Conservation (phyloP, 2,113 vertebrate genomes). For the Lampris incognitus region DNA sequence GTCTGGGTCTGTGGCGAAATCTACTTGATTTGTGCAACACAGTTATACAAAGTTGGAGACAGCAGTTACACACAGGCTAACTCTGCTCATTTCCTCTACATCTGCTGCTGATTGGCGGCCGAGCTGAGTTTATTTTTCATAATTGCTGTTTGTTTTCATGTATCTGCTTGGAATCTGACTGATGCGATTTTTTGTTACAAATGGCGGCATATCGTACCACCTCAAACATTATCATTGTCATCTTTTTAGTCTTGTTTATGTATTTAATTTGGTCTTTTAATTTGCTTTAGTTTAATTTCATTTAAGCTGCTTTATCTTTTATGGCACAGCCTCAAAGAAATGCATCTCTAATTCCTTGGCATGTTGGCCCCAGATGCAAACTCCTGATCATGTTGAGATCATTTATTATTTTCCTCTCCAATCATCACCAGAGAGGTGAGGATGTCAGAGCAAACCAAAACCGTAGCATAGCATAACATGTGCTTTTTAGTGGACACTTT, state of each 20-base stretch:
- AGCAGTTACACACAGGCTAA: slow-evolving; percentile 29
- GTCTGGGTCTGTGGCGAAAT: slow-evolving; percentile 52
- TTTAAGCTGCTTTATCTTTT: slow-evolving; percentile 14
- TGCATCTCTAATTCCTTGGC: slow-evolving; percentile 16
- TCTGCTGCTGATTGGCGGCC: slow-evolving; percentile 63
- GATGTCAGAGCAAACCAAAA: slow-evolving; percentile 5
- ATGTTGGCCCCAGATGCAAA: slow-evolving; percentile 7
- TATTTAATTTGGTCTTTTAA: slow-evolving; percentile 13
- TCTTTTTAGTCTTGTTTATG: neutral
- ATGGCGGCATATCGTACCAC: neutral
- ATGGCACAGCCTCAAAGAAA: neutral
- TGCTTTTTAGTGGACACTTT: neutral
- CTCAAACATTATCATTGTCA: neutral
- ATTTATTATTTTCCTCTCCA: neutral
- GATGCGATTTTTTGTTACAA: slow-evolving; percentile 26
- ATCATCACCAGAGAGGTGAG: slow-evolving; percentile 1
- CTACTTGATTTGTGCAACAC: slow-evolving; percentile 37
- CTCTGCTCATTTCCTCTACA: slow-evolving; percentile 54
- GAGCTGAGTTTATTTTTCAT: slow-evolving; percentile 57
- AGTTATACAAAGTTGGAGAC: slow-evolving; percentile 43
- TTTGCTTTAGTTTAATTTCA: slow-evolving; percentile 14
- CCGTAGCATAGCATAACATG: slow-evolving; percentile 2
- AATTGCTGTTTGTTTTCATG: slow-evolving; percentile 56
- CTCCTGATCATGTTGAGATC: neutral
- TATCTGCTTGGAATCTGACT: slow-evolving; percentile 35